Conservation (phyloP, 2,797 vertebrate genomes). For the Sylvia borin region DNA sequence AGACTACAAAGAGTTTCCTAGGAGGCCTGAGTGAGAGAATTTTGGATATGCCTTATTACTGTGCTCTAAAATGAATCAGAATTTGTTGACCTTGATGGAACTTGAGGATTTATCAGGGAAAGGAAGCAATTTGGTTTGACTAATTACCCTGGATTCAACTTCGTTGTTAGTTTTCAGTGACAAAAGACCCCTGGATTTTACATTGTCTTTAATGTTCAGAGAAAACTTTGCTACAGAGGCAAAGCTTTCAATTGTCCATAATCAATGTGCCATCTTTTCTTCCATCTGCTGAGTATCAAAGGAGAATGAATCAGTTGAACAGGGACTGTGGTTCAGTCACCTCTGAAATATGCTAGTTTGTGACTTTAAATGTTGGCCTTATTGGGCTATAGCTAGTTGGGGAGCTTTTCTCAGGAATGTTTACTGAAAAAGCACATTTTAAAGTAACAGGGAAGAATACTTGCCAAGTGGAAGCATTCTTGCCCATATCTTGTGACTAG, state of each 20-base stretch:
- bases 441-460: neutral
- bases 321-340: neutral
- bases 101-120: neutral
- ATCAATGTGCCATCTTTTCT: neutral
- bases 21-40: neutral
- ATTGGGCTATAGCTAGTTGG: neutral
- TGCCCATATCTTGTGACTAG: slow-evolving; percentile 8
- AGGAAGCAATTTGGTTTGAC: neutral
- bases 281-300: neutral
- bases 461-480: slow-evolving; percentile 47
- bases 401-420: slow-evolving; percentile 1
- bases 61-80: neutral
- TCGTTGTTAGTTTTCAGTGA: neutral
- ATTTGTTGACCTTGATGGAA: neutral
- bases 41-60: neutral
- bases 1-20: neutral
- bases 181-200: accelerated
- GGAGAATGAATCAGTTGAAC: neutral
- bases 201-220: neutral
- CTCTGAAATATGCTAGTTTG: neutral
- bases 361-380: neutral
- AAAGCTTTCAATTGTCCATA: neutral
- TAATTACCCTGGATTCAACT: neutral
- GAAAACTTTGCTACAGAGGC: neutral
- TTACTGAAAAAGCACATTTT: slow-evolving; percentile 32